Evolutionary conservation across 1,140 invertebrate genomes (phyloP).

Genomic region (Globodera rostochiensis): DNA sequence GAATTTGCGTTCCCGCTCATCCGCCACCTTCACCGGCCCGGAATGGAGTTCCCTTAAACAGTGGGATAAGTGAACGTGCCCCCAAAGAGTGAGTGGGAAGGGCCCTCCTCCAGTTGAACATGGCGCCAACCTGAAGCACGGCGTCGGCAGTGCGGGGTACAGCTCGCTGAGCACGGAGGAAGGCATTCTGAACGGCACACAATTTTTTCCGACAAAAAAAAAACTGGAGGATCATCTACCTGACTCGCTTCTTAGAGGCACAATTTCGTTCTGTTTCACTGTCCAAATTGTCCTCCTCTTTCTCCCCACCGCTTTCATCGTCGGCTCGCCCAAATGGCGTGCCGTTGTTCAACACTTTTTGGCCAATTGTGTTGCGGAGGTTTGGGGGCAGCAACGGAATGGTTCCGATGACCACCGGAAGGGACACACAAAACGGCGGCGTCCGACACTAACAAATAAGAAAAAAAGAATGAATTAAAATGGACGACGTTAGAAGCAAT

Average conservation of each 20-base stretch:
- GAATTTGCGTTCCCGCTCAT: slow-evolving; percentile 57
- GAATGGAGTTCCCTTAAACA: slow-evolving; percentile 62
- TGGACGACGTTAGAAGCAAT: too few relatives aligned
- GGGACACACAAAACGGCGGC: slow-evolving; percentile 43
- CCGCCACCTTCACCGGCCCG: slow-evolving; percentile 58
- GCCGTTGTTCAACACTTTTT: neutral
- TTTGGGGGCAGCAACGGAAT: slow-evolving; percentile 50
- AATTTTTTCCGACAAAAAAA: neutral
- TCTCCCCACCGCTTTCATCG: neutral
- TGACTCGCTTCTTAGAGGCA: slow-evolving; percentile 51
- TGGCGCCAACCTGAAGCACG: slow-evolving; percentile 59
- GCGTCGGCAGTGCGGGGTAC: slow-evolving; percentile 60
- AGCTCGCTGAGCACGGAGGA: slow-evolving; percentile 62
- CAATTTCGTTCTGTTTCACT: slow-evolving; percentile 46
- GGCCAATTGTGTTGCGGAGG: neutral
- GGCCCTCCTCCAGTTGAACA: neutral
- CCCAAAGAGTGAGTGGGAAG: slow-evolving; percentile 43
- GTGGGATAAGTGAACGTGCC: slow-evolving; percentile 39
- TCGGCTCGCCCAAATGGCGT: neutral
- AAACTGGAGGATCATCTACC: neutral
- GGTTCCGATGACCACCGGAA: slow-evolving; percentile 61
- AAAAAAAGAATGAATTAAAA: too few relatives aligned
- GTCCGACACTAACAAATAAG: slow-evolving; percentile 24
- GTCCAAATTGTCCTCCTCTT: slow-evolving; percentile 36
- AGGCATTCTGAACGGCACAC: slow-evolving; percentile 56